These are phyloP conservation scores for Zapornia atra DNA, from an alignment of 2,113 vertebrate genomes.

Conservation along the genomic window DNA sequence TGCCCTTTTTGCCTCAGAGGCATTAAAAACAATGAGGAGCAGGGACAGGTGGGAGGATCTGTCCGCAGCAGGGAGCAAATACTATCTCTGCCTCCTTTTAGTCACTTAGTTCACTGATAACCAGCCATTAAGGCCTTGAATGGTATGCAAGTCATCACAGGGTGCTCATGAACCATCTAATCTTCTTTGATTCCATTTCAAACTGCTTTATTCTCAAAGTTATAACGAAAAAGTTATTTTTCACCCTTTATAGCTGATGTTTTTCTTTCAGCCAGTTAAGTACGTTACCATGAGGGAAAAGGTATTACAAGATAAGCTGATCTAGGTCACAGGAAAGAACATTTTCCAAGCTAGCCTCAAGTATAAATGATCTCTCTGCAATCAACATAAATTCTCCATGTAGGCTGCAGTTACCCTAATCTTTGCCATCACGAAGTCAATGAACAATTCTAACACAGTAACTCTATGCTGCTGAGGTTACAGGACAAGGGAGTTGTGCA, in stretches of 20 bases:
- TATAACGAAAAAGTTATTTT: not conserved
- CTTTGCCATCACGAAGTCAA: not conserved
- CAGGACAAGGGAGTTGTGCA: not conserved
- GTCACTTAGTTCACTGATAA: not conserved
- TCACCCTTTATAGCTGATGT: not conserved
- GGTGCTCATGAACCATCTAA: not conserved
- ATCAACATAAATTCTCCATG: not conserved
- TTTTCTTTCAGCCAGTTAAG: not conserved
- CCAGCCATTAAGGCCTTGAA: not conserved
- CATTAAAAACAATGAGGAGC: not conserved
- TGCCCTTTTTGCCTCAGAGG: not conserved
- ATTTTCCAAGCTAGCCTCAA: slow-evolving; percentile 8
- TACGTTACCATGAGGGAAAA: not conserved
- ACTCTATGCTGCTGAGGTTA: not conserved
- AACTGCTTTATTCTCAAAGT: not conserved
- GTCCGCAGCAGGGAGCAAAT: not conserved
- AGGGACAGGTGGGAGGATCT: not conserved
- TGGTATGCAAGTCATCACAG: not conserved
- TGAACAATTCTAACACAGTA: slow-evolving; percentile 2
- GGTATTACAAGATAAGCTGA: slow-evolving; percentile 18
- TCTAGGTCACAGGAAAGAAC: slow-evolving; percentile 25
- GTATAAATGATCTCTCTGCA: not conserved
- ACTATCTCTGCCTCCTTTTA: not conserved
- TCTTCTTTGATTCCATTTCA: not conserved
- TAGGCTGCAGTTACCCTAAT: not conserved